Percentiles rank a stretch among this genome's conserved stretches.
phyloP scores from a whole-genome alignment of 2,888 invertebrate genomes.

The Dermolepida albohirtum region DNA sequence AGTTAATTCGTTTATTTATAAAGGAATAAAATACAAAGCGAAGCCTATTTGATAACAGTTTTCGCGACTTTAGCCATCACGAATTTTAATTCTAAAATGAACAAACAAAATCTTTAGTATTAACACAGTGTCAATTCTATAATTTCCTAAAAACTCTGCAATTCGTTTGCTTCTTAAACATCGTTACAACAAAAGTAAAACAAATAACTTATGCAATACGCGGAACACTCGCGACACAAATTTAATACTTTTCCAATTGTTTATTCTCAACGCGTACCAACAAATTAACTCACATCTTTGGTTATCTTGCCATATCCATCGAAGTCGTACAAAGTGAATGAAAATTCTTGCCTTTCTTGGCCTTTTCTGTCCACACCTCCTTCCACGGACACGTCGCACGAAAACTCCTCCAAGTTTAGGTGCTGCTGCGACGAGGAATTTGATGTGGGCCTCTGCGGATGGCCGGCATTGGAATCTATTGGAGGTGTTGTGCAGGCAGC shows the following conservation, averaged over 20 bases:
- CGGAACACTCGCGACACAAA: slow-evolving; percentile 2
- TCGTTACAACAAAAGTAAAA: too few species aligned
- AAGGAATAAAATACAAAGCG: too few species aligned
- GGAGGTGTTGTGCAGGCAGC: slow-evolving; percentile 51
- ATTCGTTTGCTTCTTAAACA: too few species aligned
- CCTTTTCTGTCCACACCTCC: slow-evolving; percentile 72
- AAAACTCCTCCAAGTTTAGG: slow-evolving; percentile 74
- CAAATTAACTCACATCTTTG: slow-evolving; percentile 78
- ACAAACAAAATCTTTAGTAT: too few species aligned
- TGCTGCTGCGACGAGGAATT: slow-evolving; percentile 46
- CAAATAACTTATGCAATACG: too few species aligned
- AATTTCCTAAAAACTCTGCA: too few species aligned
- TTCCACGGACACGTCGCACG: slow-evolving; percentile 88
- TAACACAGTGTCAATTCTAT: too few species aligned
- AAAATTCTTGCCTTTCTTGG: slow-evolving; percentile 74
- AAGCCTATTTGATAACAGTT: too few species aligned
- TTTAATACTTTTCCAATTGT: background rate
- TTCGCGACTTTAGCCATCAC: too few species aligned
- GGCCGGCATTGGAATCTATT: slow-evolving; percentile 39
- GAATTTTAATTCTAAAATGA: too few species aligned
- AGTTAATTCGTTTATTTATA: too few species aligned
- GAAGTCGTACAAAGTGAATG: slow-evolving; percentile 91
- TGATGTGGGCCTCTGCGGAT: slow-evolving; percentile 37
- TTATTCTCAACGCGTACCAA: slow-evolving; percentile 6
- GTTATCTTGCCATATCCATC: slow-evolving; percentile 94